Evolutionary conservation across 2,113 vertebrate species (phyloP).

Genomic region (Buteo buteo): DNA sequence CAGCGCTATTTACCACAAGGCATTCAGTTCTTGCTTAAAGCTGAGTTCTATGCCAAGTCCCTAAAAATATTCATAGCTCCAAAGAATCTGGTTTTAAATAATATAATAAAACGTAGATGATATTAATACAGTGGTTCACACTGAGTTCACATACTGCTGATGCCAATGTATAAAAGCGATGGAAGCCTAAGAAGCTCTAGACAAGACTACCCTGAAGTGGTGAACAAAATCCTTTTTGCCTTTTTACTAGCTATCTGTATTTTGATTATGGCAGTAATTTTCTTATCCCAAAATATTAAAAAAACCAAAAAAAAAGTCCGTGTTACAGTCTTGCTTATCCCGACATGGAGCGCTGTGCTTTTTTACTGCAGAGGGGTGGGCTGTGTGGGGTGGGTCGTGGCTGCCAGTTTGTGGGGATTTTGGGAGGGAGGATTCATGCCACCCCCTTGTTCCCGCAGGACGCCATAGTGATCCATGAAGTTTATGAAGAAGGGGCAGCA

Average conservation of each 20-base stretch:
- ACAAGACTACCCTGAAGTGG: neutral
- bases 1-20: constrained; percentile 38
- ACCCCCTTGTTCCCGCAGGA: constrained; percentile 72
- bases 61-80: constrained; percentile 64
- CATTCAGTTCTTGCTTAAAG: constrained; percentile 50
- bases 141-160: constrained; percentile 36
- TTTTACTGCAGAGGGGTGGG: neutral
- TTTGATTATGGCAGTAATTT: neutral
- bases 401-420: neutral
- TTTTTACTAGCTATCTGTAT: neutral
- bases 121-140: constrained; percentile 59
- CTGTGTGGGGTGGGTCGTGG: rapidly evolving
- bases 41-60: constrained; percentile 28
- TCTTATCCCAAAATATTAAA: neutral
- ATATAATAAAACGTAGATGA: constrained; percentile 60
- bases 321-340: neutral
- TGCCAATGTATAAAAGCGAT: neutral
- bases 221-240: neutral
- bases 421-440: neutral
- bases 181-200: constrained; percentile 15
- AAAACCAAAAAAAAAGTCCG: neutral
- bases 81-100: constrained; percentile 66
- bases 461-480: constrained; percentile 96
- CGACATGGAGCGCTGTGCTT: neutral
- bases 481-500: constrained; percentile 96